Base-by-base conservation (phyloP, 2,113 vertebrate species). In the Gasterosteus nipponicus region DNA sequence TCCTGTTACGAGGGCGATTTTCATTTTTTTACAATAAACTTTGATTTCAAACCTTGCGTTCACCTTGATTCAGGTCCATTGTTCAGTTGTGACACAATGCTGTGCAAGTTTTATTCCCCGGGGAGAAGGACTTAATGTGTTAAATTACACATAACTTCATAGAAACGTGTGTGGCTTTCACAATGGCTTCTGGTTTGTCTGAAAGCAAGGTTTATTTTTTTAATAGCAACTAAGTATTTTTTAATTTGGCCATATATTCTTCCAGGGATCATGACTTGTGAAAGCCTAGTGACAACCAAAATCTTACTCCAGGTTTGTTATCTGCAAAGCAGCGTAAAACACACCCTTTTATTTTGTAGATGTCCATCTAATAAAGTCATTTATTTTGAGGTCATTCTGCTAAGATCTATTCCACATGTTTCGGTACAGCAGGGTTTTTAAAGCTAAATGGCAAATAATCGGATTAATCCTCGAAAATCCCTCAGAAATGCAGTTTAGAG, bases 351-450 rank as follows among this genome's bases (percentile, higher is more conserved):
- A 63, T 74, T 77, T 75, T n/a, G 31, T 47, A 64, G 41, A 75
- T 44, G 62, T 69, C 75, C 46, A 38, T 38, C 39, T 46, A 76
- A 61, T 89, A 78, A 78, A 70, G 83, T 78, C 31, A 39, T 83
- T 87, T 83, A 42, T 69, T 70, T 57, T 10, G 15, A 63, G 63
- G 62, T 70, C 38, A 73, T 75, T 77, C 22, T 31, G 49, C 60
- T 46, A 5, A 77, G 80, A 86, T 82, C 64, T 74, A 63, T 70
- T 80, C 67, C 79, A 86, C 69, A 82, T 89, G 82, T 84, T 68
- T 47, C 15, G 16, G 57, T 80, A 19, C 70, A 65, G 71, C 59
- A 77, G 66, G 57, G 65, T 75, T 78, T 53, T 53, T 11, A 42
- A 38, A 33, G 56, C 62, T 62, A 68, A 76, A 73, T 38, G n/a